Evolutionary conservation across 2,797 vertebrate genomes (phyloP), one percentile per base, ranked within the genome.

Genomic region (Tamandua tetradactyla): DNA sequence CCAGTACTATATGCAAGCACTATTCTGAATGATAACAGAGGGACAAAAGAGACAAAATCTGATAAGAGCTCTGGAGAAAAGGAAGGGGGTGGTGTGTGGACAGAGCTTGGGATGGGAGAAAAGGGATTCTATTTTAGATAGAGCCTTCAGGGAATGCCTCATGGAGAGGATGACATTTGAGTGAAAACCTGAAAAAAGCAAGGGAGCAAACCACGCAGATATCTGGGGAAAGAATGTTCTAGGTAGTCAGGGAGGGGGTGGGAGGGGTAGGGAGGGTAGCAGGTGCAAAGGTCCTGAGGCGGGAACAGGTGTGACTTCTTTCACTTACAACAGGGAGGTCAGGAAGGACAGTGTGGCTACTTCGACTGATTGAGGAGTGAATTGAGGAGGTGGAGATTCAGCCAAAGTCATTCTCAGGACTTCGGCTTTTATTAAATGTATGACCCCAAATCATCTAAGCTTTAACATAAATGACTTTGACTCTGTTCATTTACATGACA

Each of bases 1-100:
- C 11, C 68, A 47, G 72, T 61, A 61, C 62, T 72, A 23, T 20
- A 83, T 27, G 17, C 37, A 71, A 75, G 15, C 17, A 47, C 32
- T 72, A 25, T 30, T 87, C 74, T 30, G 8, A 49, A 47, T 42
- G 61, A 64, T 4, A 81, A 18, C 3, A 62, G 12, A 71, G 37
- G 1, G 9, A 27, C n/a, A 2, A 32, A 25, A 76, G 35, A 83
- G 55, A 64, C 0, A 30, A 20, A 80, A 75, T 47, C 3, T 75
- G 61, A 75, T 76, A 22, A 71, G 23, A 22, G 22, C 25, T 66
- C 55, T 68, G 35, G 78, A 94, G 74, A 85, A 78, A 95, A 93
- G 79, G 7, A 66, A 91, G 81, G 47, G 15, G 35, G 17, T 23
- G 22, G 30, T 9, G n/a, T n/a, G n/a, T n/a, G 23, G 17, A 23